phyloP scores from a whole-genome alignment of 2,888 invertebrate genomes.

The Drosophila rellima region DNA sequence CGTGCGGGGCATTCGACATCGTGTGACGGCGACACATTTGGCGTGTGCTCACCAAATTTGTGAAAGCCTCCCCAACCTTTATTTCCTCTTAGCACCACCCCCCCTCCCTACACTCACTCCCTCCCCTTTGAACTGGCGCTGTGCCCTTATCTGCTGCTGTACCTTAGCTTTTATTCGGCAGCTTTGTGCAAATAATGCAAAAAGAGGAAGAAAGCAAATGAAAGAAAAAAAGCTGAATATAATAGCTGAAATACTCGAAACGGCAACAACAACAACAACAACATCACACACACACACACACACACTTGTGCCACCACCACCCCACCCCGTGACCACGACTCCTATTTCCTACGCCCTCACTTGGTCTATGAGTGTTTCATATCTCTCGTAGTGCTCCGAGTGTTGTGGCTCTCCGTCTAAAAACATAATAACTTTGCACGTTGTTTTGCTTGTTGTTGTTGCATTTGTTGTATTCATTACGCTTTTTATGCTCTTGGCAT shows the following conservation, averaged over 20 bases:
- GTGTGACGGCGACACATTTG: constrained; percentile 32
- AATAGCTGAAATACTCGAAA: constrained; percentile 41
- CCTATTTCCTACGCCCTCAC: constrained; percentile 6
- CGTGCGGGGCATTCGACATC: constrained; percentile 14
- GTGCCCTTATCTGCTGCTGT: neutral
- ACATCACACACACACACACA: neutral
- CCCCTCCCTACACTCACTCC: neutral
- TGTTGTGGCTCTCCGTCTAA: constrained; percentile 7
- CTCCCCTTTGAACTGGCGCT: neutral
- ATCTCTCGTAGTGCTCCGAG: constrained; percentile 3
- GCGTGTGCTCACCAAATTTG: constrained; percentile 29
- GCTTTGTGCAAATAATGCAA: constrained; percentile 15
- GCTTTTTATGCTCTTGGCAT: constrained; percentile 52
- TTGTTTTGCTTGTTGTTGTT: constrained; percentile 14
- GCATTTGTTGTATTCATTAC: constrained; percentile 49
- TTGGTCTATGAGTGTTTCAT: constrained; percentile 1
- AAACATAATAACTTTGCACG: constrained; percentile 9
- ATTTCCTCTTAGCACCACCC: too few relatives aligned
- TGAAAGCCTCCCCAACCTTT: constrained; percentile 1
- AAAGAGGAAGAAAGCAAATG: constrained; percentile 5
- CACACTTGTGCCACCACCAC: neutral
- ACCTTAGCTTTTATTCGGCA: neutral
- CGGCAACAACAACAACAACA: constrained; percentile 17
- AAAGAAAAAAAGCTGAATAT: constrained; percentile 34
- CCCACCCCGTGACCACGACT: neutral